Percentiles rank a stretch among this genome's conserved stretches.
phyloP scores from a whole-genome alignment of 2,797 vertebrate genomes.

The Menidia menidia region DNA sequence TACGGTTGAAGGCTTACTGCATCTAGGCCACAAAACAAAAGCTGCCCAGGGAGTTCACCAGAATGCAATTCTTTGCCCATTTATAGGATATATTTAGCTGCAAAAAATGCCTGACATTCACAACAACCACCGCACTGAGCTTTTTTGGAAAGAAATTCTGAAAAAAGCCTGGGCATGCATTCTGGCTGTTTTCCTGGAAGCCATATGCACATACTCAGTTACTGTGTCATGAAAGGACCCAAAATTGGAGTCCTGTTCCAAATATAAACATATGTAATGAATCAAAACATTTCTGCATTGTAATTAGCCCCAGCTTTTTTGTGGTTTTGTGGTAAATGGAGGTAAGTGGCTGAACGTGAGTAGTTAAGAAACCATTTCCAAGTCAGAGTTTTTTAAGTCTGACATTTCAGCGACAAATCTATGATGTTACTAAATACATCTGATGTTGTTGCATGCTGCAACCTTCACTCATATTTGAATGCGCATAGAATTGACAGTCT shows the following conservation, averaged over 20 bases:
- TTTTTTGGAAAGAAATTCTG: conserved; percentile 27
- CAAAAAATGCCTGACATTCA: conserved; percentile 38
- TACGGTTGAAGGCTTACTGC: conserved; percentile 1
- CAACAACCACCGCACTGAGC: conserved; percentile 19
- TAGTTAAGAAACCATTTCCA: conserved; percentile 48
- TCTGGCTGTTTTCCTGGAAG: conserved; percentile 48
- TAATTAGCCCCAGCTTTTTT: conserved; percentile 68
- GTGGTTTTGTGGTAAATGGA: conserved; percentile 70
- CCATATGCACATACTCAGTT: conserved; percentile 43
- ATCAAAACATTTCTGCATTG: conserved; percentile 63
- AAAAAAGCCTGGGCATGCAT: conserved; percentile 43
- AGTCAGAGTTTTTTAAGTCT: conserved; percentile 40
- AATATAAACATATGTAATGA: conserved; percentile 70
- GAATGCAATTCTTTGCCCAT: background rate
- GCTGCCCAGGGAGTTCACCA: conserved; percentile 1
- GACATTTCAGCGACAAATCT: conserved; percentile 30
- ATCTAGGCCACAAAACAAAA: conserved; percentile 7
- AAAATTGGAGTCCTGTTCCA: conserved; percentile 55
- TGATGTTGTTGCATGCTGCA: conserved; percentile 25
- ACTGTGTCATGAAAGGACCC: conserved; percentile 76
- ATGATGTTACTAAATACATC: conserved; percentile 16
- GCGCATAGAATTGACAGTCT: conserved; percentile 39
- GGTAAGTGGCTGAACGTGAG: conserved; percentile 59
- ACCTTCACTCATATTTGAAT: conserved; percentile 45
- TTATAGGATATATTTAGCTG: conserved; percentile 28